Evolutionary conservation across 2,113 vertebrate species (phyloP).

Genomic region (Eclectus roratus): DNA sequence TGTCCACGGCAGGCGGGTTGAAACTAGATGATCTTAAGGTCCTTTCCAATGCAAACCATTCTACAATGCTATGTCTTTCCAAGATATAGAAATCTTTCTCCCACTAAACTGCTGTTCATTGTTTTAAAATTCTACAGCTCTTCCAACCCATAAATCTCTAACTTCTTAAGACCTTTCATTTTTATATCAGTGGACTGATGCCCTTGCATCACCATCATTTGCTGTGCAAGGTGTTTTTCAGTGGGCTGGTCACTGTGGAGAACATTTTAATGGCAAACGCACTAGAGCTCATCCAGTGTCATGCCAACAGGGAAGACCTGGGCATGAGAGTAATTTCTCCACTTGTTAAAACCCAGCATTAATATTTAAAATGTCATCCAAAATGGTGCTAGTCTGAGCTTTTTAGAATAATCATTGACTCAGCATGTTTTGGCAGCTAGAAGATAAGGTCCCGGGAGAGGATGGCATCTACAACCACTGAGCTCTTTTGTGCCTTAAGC

Average conservation of each 20-base stretch:
- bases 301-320: not conserved
- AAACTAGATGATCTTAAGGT: not conserved
- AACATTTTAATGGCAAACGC: not conserved
- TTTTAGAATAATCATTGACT: not conserved
- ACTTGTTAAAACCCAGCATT: not conserved
- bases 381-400: not conserved
- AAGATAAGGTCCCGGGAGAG: not conserved
- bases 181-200: not conserved
- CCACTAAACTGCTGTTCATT: not conserved
- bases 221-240: not conserved
- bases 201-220: not conserved
- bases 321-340: not conserved
- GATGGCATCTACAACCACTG: not conserved
- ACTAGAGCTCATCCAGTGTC: not conserved
- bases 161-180: not conserved
- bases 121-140: not conserved
- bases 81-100: not conserved
- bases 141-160: not conserved
- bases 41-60: not conserved
- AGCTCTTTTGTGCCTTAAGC: not conserved
- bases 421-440: not conserved
- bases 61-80: not conserved
- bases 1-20: not conserved
- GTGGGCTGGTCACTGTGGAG: not conserved
- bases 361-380: not conserved